Percentiles rank a stretch among this genome's conserved stretches.
Evolutionary conservation across 2,113 vertebrate genomes (phyloP).

Genomic region (Indicator maculatus): DNA sequence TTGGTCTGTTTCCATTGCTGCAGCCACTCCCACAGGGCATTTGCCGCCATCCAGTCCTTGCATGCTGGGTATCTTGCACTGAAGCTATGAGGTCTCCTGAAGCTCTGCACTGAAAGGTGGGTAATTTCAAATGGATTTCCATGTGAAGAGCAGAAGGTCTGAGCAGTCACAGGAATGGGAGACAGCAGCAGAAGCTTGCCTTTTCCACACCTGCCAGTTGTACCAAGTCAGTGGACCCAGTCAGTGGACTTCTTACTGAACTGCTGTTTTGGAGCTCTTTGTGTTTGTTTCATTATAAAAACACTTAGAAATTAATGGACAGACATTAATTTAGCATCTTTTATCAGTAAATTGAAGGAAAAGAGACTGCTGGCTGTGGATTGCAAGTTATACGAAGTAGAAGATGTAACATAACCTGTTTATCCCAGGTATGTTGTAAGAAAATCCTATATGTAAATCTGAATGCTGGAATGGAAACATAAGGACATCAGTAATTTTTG

Average conservation of each 20-base stretch:
- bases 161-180: neutral
- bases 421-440: neutral
- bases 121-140: neutral
- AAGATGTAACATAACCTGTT: neutral
- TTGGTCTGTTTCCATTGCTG: too few relatives aligned
- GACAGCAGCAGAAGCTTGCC: neutral
- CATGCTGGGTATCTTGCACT: neutral
- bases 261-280: neutral
- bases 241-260: fast-evolving
- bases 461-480: neutral
- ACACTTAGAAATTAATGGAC: neutral
- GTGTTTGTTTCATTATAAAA: neutral
- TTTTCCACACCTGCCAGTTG: neutral
- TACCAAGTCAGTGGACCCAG: too few relatives aligned
- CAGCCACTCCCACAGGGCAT: too few relatives aligned
- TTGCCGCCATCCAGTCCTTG: neutral
- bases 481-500: neutral
- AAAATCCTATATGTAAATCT: neutral
- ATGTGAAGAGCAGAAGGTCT: neutral
- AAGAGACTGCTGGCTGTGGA: neutral
- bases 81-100: fast-evolving
- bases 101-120: fast-evolving
- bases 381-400: neutral
- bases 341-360: neutral
- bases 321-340: neutral